A percentile compares a stretch with the other conserved stretches of the same genome.
Conservation (phyloP, 1,140 invertebrate species). For the Drosophila virilis region DNA sequence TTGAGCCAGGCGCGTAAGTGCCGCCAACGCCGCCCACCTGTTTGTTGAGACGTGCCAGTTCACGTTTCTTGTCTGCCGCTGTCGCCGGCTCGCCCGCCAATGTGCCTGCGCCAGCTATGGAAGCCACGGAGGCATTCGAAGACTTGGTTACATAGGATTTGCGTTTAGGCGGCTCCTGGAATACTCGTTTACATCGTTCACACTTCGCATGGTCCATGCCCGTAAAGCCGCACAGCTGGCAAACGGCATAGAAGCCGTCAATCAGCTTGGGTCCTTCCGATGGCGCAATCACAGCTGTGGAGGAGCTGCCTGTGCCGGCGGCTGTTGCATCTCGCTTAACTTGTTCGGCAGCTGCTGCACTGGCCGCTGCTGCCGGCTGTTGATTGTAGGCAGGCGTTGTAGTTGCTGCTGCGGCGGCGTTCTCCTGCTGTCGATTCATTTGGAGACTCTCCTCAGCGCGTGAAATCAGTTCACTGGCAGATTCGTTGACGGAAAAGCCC, state of each 20-base stretch:
- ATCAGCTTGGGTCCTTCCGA: constrained; percentile 85
- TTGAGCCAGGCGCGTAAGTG: constrained; percentile 4
- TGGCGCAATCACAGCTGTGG: constrained; percentile 65
- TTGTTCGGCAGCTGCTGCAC: constrained; percentile 47
- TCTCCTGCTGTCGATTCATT: constrained; percentile 72
- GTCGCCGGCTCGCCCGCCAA: constrained; percentile 50
- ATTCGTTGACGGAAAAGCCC: constrained; percentile 84
- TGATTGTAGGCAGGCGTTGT: constrained; percentile 46
- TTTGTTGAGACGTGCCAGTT: constrained; percentile 45
- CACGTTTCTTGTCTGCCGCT: constrained; percentile 66
- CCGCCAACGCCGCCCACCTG: constrained; percentile 23
- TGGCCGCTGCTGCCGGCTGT: constrained; percentile 33
- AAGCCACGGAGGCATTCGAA: not conserved
- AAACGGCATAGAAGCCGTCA: constrained; percentile 89
- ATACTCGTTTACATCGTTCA: constrained; percentile 87
- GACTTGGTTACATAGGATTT: constrained; percentile 84
- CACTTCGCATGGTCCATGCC: constrained; percentile 90
- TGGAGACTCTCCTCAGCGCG: constrained; percentile 81
- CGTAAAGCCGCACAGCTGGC: constrained; percentile 89
- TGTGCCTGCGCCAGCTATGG: constrained; percentile 40
- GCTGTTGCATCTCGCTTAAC: constrained; percentile 54
- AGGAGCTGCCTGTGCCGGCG: constrained; percentile 43
- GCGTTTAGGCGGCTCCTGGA: constrained; percentile 86
- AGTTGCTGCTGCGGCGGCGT: constrained; percentile 34
- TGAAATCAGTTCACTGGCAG: constrained; percentile 77